Base-by-base conservation (phyloP, 2,888 invertebrate species). In the Lampropteryx suffumata region DNA sequence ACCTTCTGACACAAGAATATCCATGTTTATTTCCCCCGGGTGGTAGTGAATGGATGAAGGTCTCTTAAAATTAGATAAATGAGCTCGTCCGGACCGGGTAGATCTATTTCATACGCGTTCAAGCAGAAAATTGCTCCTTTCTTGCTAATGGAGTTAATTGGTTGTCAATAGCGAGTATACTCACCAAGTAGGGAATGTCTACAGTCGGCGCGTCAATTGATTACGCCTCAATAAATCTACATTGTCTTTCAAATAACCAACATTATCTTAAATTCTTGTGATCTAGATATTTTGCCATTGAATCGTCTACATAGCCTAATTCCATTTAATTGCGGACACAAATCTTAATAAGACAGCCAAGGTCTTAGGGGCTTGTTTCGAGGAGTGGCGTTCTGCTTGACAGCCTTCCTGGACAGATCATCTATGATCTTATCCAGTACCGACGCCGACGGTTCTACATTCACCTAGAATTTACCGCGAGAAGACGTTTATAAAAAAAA, bases 331-430 rank as follows among this genome's bases (percentile, higher is more conserved):
- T 76, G 71, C 64, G 63, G 50, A 50, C 60, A 67, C 64, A 64
- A 65, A 67, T 69, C 67, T 67, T 70, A 73, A 69, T 72, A 75
- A 71, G 71, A 76, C 65, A 72, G 65, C 67, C 87, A 87, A 89
- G 89, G 89, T 82, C 79, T 57, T 57, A 52, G 60, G 69, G 88
- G 84, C 73, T 76, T 64, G 84, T 59, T 73, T 43, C 26, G 47
- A 74, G 89, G 89, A 67, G 87, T 57, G 89, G 69, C 65, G 73
- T 74, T 73, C 80, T 76, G 86, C 75, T 79, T 69, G 62, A 50
- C 49, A 57, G 73, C 59, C 60, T 58, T 66, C 69, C 69, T 73
- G 69, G 71, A 70, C 65, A 62, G 61, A 70, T 55, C 67, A 67
- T 72, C 73, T 71, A 63, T 64, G 71, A 71, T 71, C 69, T 76